A percentile compares a stretch with the other conserved stretches of the same genome.
Conservation (phyloP, 2,113 vertebrate genomes). For the Poecile atricapillus region DNA sequence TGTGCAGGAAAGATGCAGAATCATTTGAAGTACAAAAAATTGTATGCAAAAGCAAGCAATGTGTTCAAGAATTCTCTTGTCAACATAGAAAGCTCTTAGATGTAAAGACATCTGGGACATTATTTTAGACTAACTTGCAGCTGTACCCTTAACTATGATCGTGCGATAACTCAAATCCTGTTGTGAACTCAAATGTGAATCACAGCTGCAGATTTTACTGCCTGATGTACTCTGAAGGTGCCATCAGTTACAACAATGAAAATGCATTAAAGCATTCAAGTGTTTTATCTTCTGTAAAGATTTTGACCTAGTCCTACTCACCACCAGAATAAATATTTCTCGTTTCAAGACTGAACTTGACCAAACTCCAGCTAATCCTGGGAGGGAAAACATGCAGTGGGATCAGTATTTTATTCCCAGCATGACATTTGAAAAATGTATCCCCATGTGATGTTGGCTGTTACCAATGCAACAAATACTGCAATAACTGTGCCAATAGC, state of each 20-base stretch:
- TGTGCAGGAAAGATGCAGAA: neutral
- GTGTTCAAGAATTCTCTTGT: neutral
- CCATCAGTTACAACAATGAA: neutral
- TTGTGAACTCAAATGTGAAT: accelerated
- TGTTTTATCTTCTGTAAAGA: neutral
- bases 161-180: neutral
- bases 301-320: neutral
- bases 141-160: neutral
- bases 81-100: neutral
- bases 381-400: neutral
- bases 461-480: neutral
- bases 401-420: neutral
- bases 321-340: neutral
- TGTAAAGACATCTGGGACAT: neutral
- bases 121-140: neutral
- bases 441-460: neutral
- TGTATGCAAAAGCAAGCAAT: neutral
- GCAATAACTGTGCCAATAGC: neutral
- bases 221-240: neutral
- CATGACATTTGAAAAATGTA: neutral
- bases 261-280: neutral
- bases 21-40: neutral
- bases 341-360: neutral
- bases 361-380: neutral
- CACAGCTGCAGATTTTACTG: neutral